Base-by-base conservation (phyloP, 2,888 invertebrate genomes). In the Nymphalis c-album region DNA sequence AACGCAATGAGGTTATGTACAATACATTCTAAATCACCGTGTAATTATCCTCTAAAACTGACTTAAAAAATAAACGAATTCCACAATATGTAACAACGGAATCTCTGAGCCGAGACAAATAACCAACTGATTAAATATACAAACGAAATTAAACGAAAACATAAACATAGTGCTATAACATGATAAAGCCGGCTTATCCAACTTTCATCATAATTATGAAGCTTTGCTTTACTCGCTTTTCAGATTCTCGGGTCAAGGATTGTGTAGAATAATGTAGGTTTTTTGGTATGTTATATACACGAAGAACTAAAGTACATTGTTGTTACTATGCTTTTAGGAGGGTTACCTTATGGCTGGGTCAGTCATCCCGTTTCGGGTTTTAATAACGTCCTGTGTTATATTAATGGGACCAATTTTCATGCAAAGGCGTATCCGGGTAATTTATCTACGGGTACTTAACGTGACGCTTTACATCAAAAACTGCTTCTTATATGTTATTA, bases 111-210 rank as follows among this genome's bases (percentile, higher is more conserved):
- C 55, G n/a, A 35, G 35, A 57, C 35, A 18, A 57, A 57, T 18
- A 57, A 55, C 17, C 18, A 40, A 18, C 57, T 35, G 57, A 57
- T 57, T 60, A 47, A 47, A 60, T 45, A 55, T 26, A 20, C 46
- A 60, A 60, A 60, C 59, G 17, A 58, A 60, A 60, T 60, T 60
- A 60, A 60, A 58, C 20, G 40, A 35, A 58, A 17, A 60, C 60
- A 20, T 7, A 46, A 26, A 60, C 60, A 60, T 46, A 47, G 60
- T 60, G 60, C 26, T 60, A 26, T 26, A 18, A 60, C 46, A 7
- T 46, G 46, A 47, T 57, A 57, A 57, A 17, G 20, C n/a, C 55
- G 57, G 57, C 35, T 57, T 57, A 57, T 57, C 57, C 57, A 57
- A 57, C 57, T 57, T 57, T 40, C 40, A 57, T 57, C 57, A 57